Conservation (phyloP, 2,888 invertebrate genomes). For the Oxystoma pomonae region DNA sequence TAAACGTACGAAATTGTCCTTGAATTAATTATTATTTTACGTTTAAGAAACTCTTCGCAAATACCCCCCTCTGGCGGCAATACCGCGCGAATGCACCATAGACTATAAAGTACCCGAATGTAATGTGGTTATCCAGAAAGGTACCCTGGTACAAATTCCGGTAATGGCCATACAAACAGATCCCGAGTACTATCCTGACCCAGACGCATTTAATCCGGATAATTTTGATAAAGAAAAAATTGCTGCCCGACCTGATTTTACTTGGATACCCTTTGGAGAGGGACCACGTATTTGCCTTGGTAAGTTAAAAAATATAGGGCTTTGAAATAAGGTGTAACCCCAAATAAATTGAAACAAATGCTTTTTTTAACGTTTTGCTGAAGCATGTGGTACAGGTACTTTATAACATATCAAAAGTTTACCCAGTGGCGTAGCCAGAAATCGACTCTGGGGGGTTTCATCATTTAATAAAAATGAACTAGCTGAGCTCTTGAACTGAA, state of each 20-base stretch:
- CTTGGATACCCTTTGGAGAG: slow-evolving; percentile 41
- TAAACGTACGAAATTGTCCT: too few species aligned
- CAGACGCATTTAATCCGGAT: slow-evolving; percentile 32
- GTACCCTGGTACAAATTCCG: slow-evolving; percentile 39
- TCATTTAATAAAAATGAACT: too few species aligned
- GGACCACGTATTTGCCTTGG: slow-evolving; percentile 44
- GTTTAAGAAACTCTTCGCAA: slow-evolving; percentile 42
- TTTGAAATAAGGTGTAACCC: too few species aligned
- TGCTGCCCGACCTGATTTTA: slow-evolving; percentile 19
- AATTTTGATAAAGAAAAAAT: slow-evolving; percentile 29
- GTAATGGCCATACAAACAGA: slow-evolving; percentile 28
- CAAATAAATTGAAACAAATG: too few species aligned
- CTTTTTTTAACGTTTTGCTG: too few species aligned
- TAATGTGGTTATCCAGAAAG: slow-evolving; percentile 39
- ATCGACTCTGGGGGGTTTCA: too few species aligned
- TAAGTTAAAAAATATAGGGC: not conserved
- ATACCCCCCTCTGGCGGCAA: slow-evolving; percentile 36
- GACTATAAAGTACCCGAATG: slow-evolving; percentile 37
- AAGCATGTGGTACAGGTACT: too few species aligned
- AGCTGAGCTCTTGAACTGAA: too few species aligned
- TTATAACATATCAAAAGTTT: too few species aligned
- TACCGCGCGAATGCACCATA: slow-evolving; percentile 30
- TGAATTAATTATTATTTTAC: too few species aligned
- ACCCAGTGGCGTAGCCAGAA: too few species aligned
- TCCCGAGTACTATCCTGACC: slow-evolving; percentile 32